These are phyloP conservation scores for Etheostoma cragini DNA, from an alignment of 2,113 vertebrate species.

Conservation along the genomic window DNA sequence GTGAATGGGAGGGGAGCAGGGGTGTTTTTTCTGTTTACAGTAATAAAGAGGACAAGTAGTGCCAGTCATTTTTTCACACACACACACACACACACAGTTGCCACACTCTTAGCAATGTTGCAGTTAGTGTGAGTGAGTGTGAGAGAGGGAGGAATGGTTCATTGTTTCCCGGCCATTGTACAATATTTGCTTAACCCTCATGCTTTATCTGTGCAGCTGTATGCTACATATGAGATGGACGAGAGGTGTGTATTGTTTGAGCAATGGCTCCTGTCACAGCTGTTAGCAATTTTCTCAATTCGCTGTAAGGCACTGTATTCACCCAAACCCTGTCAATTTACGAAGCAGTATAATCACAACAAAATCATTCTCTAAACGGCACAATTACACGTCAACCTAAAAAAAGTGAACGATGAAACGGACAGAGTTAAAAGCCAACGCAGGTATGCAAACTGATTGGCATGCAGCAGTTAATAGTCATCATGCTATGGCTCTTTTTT, in stretches of 20 bases:
- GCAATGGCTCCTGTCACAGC: conserved; percentile 64
- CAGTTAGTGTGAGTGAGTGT: conserved; percentile 42
- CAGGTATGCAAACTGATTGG: conserved; percentile 19
- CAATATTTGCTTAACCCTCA: conserved; percentile 82
- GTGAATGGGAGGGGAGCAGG: conserved; percentile 71
- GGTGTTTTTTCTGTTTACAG: conserved; percentile 68
- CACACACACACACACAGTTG: conserved; percentile 32
- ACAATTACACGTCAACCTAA: conserved; percentile 34
- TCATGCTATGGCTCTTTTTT: neutral
- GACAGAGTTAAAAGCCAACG: conserved; percentile 1
- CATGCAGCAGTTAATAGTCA: neutral
- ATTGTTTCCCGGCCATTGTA: conserved; percentile 81
- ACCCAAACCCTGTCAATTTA: conserved; percentile 47
- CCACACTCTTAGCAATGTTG: conserved; percentile 21
- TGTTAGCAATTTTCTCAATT: conserved; percentile 73
- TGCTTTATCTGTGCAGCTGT: conserved; percentile 84
- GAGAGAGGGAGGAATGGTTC: conserved; percentile 44
- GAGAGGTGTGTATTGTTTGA: conserved; percentile 30
- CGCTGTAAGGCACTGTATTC: conserved; percentile 46
- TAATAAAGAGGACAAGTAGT: conserved; percentile 75
- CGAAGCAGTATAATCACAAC: conserved; percentile 27
- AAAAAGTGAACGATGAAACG: neutral
- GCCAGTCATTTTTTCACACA: conserved; percentile 65
- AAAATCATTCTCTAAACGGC: conserved; percentile 30
- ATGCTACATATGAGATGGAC: conserved; percentile 72